Base-by-base conservation (phyloP, 1,140 invertebrate genomes). In the Acromyrmex charruanus region DNA sequence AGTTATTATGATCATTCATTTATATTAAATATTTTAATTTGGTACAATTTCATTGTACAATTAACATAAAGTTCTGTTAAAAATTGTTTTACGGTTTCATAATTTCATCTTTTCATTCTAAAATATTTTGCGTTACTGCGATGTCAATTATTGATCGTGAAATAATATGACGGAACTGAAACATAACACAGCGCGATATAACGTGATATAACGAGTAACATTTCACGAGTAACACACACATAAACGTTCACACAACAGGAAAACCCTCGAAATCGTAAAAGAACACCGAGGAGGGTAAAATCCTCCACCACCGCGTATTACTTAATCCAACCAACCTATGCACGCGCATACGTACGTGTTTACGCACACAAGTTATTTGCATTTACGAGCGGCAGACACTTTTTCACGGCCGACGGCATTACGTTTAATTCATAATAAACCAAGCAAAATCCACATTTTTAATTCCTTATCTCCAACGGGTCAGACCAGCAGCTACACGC, bases 391-490 rank as follows among this genome's bases (percentile, higher is more conserved):
- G 69, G 77, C 74, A 44, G 84, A 44, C 66, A 71, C 66, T 93
- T 94, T 93, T 92, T 92, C 92, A 87, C 68, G 85, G 88, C 81
- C 84, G 86, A 85, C 82, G 86, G 85, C 75, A 91, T 91, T 86
- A 85, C 91, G 89, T 89, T 94, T 93, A 93, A 94, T 93, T 94
- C 89, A 91, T 92, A 93, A 93, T 94, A 93, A 94, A 94, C 91
- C 49, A 87, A 31, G 86, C 71, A 80, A 84, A 90, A 90, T 87
- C 89, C 87, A 86, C 87, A 89, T 86, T 92, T 92, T 93, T 92
- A 92, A 93, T 92, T 92, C 88, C 91, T 92, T 89, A 92, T 90
- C 92, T 90, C 59, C 68, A 66, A 18, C 77, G 55, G 66, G 49
- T 61, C 66, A 16, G 82, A 63, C 35, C n/a, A 12, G 16, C 49